Evolutionary conservation across 2,888 invertebrate genomes (phyloP).

Genomic region (Tineola bisselliella): DNA sequence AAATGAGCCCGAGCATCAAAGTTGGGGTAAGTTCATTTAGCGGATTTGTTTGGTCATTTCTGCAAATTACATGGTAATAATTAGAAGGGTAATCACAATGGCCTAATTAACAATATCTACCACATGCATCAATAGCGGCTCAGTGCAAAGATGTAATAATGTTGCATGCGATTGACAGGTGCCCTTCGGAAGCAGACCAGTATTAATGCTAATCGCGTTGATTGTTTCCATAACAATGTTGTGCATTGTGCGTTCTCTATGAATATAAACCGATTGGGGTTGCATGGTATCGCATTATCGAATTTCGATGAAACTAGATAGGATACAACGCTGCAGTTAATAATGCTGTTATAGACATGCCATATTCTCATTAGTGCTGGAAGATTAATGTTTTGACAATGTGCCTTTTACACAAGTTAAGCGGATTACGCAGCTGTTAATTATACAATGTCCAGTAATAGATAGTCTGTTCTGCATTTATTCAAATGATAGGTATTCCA

Average conservation of each 20-base stretch:
- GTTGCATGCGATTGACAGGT: not conserved
- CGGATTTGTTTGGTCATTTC: conserved; percentile 19
- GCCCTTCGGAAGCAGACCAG: not conserved
- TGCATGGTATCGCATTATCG: conserved; percentile 3
- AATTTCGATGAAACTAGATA: not conserved
- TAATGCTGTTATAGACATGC: conserved; percentile 1
- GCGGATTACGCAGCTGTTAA: not conserved
- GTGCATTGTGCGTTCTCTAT: not conserved
- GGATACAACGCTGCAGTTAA: not conserved
- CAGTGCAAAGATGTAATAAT: too few species aligned
- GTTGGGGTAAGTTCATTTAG: conserved; percentile 23
- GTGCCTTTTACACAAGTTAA: not conserved
- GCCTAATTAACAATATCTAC: too few species aligned
- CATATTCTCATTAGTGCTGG: not conserved
- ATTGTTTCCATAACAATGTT: conserved; percentile 10
- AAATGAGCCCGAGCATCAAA: conserved; percentile 23
- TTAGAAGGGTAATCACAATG: not conserved
- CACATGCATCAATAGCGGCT: too few species aligned
- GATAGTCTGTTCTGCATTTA: not conserved
- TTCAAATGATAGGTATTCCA: too few species aligned
- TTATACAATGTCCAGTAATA: not conserved
- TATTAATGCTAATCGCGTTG: not conserved
- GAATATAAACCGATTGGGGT: conserved; percentile 1
- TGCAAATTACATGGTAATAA: not conserved
- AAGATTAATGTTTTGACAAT: conserved; percentile 6